Evolutionary conservation across 2,113 vertebrate species (phyloP).

Genomic region (Callospermophilus lateralis): DNA sequence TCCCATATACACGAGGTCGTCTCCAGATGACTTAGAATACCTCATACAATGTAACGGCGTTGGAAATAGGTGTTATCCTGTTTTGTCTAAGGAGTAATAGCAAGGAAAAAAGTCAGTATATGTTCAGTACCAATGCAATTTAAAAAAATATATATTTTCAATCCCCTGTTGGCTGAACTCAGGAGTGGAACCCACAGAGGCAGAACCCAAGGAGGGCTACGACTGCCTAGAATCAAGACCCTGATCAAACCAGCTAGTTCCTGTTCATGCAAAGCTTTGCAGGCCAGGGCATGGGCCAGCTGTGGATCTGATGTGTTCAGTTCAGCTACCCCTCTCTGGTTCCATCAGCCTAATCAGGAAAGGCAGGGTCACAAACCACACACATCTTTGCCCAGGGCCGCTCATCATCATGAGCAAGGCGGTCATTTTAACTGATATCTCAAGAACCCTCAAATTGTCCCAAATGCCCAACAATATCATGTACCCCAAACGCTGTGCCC

Average conservation of each 20-base stretch:
- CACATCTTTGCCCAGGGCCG: not conserved
- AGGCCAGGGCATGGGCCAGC: not conserved
- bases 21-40: not conserved
- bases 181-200: not conserved
- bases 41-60: not conserved
- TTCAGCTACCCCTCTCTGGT: not conserved
- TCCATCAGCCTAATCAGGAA: not conserved
- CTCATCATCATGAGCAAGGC: not conserved
- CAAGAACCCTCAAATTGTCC: not conserved
- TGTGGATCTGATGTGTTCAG: not conserved
- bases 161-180: not conserved
- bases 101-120: not conserved
- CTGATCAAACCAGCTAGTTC: not conserved
- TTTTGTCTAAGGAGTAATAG: not conserved
- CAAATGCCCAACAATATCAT: not conserved
- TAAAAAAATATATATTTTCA: not conserved
- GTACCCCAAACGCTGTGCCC: not conserved
- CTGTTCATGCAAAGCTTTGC: not conserved
- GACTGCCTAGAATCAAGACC: conserved; percentile 4
- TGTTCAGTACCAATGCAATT: not conserved
- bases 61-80: not conserved
- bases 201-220: not conserved
- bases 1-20: not conserved
- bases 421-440: not conserved
- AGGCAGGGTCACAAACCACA: not conserved